Conservation (phyloP, 2,113 vertebrate species). For the Xenopus laevis region DNA sequence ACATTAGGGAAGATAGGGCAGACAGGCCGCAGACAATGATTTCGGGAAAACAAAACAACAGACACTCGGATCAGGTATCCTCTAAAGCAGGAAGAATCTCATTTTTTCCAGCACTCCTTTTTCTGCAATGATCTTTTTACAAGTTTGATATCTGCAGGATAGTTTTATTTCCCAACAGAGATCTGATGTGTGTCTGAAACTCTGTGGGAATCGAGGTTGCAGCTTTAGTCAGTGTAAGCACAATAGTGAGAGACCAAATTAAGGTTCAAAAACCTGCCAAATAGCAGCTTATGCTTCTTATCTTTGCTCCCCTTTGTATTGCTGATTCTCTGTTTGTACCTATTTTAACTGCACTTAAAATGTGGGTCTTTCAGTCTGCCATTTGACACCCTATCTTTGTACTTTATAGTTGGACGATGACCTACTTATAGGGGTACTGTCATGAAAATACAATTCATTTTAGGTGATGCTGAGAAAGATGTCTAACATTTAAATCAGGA, state of each 20-base stretch:
- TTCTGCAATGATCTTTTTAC: slow-evolving; percentile 63
- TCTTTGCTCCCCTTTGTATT: slow-evolving; percentile 14
- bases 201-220: slow-evolving; percentile 60
- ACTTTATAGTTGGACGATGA: no score
- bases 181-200: slow-evolving; percentile 52
- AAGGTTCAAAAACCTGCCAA: slow-evolving; percentile 21
- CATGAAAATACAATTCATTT: no score
- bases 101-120: slow-evolving; percentile 53
- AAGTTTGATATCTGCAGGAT: slow-evolving; percentile 61
- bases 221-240: slow-evolving; percentile 20
- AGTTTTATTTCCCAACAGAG: slow-evolving; percentile 65
- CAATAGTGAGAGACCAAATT: slow-evolving; percentile 50
- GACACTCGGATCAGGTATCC: slow-evolving; percentile 59
- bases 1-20: slow-evolving; percentile 55
- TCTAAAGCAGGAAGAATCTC: slow-evolving; percentile 47
- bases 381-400: no score
- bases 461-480: no score
- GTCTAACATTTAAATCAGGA: no score
- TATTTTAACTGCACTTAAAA: no score
- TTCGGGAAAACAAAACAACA: slow-evolving; percentile 45
- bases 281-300: slow-evolving; percentile 20
- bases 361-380: no score
- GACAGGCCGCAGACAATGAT: slow-evolving; percentile 57
- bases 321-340: background rate
- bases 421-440: no score